Conservation (phyloP, 2,888 invertebrate genomes). For the Tipula vernalis region DNA sequence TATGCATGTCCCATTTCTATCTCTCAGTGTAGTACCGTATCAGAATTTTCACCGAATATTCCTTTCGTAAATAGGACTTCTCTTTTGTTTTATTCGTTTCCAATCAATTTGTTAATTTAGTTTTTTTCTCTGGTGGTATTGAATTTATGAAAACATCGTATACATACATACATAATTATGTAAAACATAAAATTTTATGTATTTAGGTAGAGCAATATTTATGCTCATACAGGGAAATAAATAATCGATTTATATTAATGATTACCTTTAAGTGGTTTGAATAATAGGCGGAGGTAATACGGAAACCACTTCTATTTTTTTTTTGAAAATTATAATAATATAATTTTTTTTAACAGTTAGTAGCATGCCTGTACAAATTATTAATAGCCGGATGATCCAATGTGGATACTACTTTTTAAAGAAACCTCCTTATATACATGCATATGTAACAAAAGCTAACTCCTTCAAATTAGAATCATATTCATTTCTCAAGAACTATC, state of each 20-base stretch:
- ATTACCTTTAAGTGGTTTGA: not conserved
- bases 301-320: not conserved
- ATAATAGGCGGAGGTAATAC: not conserved
- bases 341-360: too few relatives aligned
- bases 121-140: not conserved
- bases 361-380: too few relatives aligned
- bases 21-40: not conserved
- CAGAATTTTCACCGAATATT: not conserved
- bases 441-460: too few relatives aligned
- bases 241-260: not conserved
- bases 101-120: not conserved
- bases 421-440: too few relatives aligned
- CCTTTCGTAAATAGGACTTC: not conserved
- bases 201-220: not conserved
- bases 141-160: not conserved
- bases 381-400: too few relatives aligned
- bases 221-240: not conserved
- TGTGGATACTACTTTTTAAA: too few relatives aligned
- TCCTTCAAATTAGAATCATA: too few relatives aligned
- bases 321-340: not conserved
- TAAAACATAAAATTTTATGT: conserved; percentile 4
- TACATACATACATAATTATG: not conserved
- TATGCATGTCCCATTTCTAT: not conserved
- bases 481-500: too few relatives aligned
- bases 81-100: not conserved